Base-by-base conservation (phyloP, 2,888 invertebrate genomes). In the Carpatolechia fugitivella region DNA sequence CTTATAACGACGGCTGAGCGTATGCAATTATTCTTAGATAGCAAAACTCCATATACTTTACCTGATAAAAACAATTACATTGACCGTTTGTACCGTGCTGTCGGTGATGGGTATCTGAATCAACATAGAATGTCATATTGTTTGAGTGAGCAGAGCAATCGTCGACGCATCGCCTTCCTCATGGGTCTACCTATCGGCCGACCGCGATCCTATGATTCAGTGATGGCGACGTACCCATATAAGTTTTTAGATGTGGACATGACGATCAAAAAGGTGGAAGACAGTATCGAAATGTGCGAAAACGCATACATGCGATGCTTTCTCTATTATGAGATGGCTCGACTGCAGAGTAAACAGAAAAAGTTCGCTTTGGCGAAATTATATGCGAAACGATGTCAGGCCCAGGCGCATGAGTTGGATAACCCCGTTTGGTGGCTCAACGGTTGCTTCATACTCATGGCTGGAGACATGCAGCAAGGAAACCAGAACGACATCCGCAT, bases 381-480 rank as follows among this genome's bases (percentile, higher is more conserved):
- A 64, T 90, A 88, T 59, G 87, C 82, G 0, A 89, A 89, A 60
- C 76, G 85, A 30, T 89, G 89, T 58, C 90, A 90, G 59, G 71
- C 77, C 48, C 85, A 89, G 60, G 86, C 89, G 52, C 78, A 81
- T 52, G 84, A 85, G 56, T 59, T 88, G 24, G 72, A 75, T 18
- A 87, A 70, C 57, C 68, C 74, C 1, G 78, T 82, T 0, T 90
- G 90, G 90, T 90, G 89, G 89, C 60, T 89, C 11, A 88, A 89
- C 60, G 88, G 85, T 0, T 80, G 79, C 36, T 88, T 90, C 51
- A 83, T 81, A 1, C 58, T 89, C 3, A 84, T 90, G 82, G 87
- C 86, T 54, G 85, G 88, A 1, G 90, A 90, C 49, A 88, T 90
- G 87, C 88, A 88, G 60, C 90, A 90, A 66, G 83, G 83, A 2